Evolutionary conservation across 64 coral and sea anemone genomes (phyloP).

Genomic region (Montipora capricornis): DNA sequence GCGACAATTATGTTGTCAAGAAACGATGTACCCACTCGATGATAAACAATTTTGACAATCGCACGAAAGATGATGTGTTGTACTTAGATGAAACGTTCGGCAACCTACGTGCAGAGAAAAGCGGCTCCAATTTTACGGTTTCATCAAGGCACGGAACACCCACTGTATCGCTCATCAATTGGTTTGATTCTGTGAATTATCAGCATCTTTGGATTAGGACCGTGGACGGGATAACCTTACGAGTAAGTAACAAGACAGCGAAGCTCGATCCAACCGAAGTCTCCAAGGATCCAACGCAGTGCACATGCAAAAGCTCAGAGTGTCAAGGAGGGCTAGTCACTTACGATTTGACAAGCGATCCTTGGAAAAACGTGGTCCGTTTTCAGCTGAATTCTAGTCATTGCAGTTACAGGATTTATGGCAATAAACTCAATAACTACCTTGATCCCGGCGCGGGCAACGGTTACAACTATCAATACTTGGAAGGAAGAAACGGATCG

Average conservation of each 20-base stretch:
- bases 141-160: background rate
- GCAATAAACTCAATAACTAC: constrained; percentile 58
- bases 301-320: background rate
- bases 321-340: background rate
- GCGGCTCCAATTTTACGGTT: background rate
- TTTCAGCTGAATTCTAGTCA: constrained; percentile 59
- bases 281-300: constrained; percentile 49
- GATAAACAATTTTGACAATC: constrained; percentile 34
- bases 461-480: constrained; percentile 42
- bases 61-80: constrained; percentile 34
- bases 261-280: constrained; percentile 37
- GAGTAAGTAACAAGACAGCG: background rate
- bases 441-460: constrained; percentile 53
- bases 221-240: constrained; percentile 24
- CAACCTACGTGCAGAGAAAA: background rate
- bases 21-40: background rate
- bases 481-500: constrained; percentile 43
- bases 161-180: background rate
- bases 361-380: constrained; percentile 50
- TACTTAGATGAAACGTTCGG: constrained; percentile 34
- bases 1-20: constrained; percentile 55
- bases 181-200: constrained; percentile 3
- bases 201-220: constrained; percentile 51
- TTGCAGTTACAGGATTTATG: constrained; percentile 59
- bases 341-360: background rate